A percentile compares a stretch with the other conserved stretches of the same genome.
Conservation (phyloP, 2,113 vertebrate genomes). For the Clarias batrachus region DNA sequence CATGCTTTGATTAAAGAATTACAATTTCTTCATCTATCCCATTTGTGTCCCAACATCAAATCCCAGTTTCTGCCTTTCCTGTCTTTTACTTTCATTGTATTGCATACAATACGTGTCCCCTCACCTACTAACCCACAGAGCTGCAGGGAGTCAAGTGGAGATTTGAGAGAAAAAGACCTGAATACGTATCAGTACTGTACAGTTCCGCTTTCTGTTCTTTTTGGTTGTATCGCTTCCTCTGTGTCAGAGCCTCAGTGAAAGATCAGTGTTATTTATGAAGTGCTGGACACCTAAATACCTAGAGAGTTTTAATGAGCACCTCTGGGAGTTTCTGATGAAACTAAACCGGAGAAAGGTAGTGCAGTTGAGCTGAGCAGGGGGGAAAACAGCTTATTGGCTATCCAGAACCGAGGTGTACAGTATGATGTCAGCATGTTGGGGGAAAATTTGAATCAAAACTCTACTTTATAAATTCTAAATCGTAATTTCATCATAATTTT, state of each 20-base stretch:
- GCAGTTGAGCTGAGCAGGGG: neutral
- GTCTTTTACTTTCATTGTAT: conserved; percentile 15
- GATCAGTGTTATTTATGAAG: neutral
- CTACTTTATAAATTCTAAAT: neutral
- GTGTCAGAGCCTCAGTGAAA: neutral
- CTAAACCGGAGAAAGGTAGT: neutral
- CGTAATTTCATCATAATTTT: neutral
- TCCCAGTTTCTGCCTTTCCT: conserved; percentile 9
- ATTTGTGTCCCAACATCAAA: neutral
- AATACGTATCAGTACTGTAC: neutral
- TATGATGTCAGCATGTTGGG: neutral
- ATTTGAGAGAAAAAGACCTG: conserved; percentile 26
- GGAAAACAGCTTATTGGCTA: too few species aligned
- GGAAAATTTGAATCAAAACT: neutral
- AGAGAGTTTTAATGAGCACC: neutral
- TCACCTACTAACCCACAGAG: conserved; percentile 15
- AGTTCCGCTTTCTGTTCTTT: neutral
- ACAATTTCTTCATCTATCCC: neutral
- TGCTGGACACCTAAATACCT: neutral
- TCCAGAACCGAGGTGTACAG: neutral
- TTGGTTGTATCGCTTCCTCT: conserved; percentile 15
- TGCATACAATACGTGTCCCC: neutral
- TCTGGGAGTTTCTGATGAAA: conserved; percentile 33
- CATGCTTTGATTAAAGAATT: neutral
- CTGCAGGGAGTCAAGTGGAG: neutral